Evolutionary conservation across 1,140 invertebrate genomes (phyloP).

Genomic region (Zophobas atratus): DNA sequence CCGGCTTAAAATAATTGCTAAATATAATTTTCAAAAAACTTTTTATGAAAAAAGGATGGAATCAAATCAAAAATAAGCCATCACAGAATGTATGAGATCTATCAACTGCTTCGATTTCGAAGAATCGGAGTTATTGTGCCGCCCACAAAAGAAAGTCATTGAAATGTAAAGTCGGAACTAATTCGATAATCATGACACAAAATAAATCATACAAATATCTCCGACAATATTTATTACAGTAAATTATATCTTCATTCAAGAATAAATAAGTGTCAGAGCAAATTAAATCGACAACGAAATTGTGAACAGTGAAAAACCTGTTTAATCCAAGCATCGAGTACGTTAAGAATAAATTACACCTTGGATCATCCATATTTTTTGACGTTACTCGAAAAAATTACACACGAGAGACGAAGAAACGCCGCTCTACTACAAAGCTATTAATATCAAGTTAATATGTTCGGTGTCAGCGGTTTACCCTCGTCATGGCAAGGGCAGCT

Average conservation of each 20-base stretch:
- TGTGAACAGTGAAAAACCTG: conserved; percentile 36
- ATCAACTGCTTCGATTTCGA: conserved; percentile 4
- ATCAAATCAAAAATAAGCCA: too few species aligned
- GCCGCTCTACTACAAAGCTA: conserved; percentile 7
- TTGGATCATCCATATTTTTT: conserved; percentile 17
- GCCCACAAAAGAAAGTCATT: conserved; percentile 17
- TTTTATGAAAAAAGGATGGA: too few species aligned
- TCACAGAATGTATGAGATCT: neutral
- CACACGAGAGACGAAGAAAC: conserved; percentile 12
- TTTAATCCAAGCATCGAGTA: conserved; percentile 9
- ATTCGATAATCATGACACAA: conserved; percentile 45
- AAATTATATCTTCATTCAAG: conserved; percentile 49
- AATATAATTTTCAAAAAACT: too few species aligned
- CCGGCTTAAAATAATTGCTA: too few species aligned
- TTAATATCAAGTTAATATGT: conserved; percentile 36
- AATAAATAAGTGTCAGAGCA: conserved; percentile 48
- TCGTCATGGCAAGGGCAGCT: conserved; percentile 15
- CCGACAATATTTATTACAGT: conserved; percentile 45
- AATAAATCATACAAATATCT: conserved; percentile 45
- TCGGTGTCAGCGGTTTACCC: conserved; percentile 27
- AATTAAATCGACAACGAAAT: conserved; percentile 42
- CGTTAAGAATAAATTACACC: conserved; percentile 30
- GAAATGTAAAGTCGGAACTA: conserved; percentile 47
- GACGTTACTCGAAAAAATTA: conserved; percentile 7
- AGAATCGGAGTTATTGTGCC: neutral